phyloP scores from a whole-genome alignment of 37 sponge, comb jelly and placozoan genomes.

The Chondrosia reniformis region DNA sequence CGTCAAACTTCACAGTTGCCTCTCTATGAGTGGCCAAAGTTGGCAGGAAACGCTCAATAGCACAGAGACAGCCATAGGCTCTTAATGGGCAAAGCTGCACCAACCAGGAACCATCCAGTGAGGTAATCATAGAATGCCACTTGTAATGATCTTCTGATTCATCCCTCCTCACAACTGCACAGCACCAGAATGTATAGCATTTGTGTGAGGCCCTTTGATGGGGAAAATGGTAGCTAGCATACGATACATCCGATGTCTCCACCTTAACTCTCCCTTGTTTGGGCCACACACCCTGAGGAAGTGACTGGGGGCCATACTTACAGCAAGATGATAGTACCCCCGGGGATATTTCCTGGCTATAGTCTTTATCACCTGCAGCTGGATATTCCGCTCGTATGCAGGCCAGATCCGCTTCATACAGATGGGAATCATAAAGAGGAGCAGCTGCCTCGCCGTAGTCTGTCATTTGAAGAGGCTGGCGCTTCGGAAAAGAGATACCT shows the following conservation, averaged over 20 bases:
- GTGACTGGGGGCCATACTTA: not conserved
- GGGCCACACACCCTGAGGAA: not conserved
- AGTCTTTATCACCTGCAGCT: not conserved
- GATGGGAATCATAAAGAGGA: conserved; percentile 24
- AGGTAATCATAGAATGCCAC: conserved; percentile 31
- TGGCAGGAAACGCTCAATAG: conserved; percentile 13
- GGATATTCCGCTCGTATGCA: not conserved
- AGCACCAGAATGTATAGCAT: conserved; percentile 16
- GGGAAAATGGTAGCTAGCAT: not conserved
- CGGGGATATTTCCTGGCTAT: not conserved
- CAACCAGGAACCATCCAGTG: conserved; percentile 4
- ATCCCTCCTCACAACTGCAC: conserved; percentile 41
- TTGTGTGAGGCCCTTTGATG: not conserved
- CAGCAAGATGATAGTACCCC: too few relatives aligned
- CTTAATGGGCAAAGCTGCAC: conserved; percentile 45
- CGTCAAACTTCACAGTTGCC: conserved; percentile 21
- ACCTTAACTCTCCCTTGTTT: not conserved
- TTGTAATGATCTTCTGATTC: conserved; percentile 36
- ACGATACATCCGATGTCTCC: not conserved
- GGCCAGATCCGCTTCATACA: not conserved
- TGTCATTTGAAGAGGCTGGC: not conserved
- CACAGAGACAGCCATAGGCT: conserved; percentile 41
- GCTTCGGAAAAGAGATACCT: not conserved
- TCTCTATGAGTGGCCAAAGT: not conserved
- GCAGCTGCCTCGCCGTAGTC: not conserved